These are phyloP conservation scores for Muricea muricata DNA, from an alignment of 92 coral and sea anemone genomes.

Conservation along the genomic window DNA sequence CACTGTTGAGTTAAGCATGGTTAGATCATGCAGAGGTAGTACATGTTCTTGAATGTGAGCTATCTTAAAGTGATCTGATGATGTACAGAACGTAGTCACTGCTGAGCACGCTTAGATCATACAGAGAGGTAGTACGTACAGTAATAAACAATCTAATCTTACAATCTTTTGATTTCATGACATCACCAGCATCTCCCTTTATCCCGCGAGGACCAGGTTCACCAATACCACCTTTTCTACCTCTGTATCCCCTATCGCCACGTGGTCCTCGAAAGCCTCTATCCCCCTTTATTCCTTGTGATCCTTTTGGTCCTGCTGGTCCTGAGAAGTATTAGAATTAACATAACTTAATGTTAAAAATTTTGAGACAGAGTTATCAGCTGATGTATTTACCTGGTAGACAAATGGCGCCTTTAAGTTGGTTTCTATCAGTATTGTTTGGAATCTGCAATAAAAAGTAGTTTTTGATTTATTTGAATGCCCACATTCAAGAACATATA, in stretches of 20 bases:
- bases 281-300: not conserved
- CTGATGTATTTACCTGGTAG: not conserved
- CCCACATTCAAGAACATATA: not conserved
- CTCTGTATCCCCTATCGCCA: not conserved
- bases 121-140: not conserved
- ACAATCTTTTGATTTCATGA: not conserved
- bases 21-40: no score
- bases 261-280: not conserved
- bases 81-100: no score
- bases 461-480: not conserved
- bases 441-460: not conserved
- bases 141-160: not conserved
- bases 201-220: not conserved
- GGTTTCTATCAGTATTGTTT: not conserved
- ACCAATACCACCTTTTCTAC: constrained; percentile 1
- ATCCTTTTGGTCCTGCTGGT: not conserved
- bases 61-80: no score
- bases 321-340: not conserved
- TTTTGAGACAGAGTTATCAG: no score
- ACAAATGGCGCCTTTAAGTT: not conserved
- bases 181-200: not conserved
- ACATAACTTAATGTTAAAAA: no score
- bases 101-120: no score
- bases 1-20: no score
- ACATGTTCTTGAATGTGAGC: no score